These are phyloP conservation scores for Rhadina sibilatrix DNA, from an alignment of 2,113 vertebrate species.

Conservation along the genomic window DNA sequence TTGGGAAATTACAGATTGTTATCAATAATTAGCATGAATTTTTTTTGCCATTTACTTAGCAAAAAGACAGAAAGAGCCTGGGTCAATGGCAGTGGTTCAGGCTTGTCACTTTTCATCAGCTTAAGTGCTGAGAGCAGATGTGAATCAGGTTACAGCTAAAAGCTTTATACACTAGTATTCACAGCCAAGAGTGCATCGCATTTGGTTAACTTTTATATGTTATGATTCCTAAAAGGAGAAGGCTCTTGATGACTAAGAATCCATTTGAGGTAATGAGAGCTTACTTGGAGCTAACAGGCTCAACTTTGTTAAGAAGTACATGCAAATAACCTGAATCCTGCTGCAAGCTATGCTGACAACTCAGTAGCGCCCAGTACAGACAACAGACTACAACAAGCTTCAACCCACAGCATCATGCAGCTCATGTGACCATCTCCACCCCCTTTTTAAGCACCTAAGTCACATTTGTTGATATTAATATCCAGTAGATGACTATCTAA, in stretches of 20 bases:
- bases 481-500: background rate
- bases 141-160: conserved; percentile 69
- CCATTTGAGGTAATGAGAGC: conserved; percentile 51
- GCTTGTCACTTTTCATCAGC: conserved; percentile 66
- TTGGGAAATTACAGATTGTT: conserved; percentile 56
- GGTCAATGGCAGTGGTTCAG: conserved; percentile 48
- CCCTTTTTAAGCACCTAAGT: background rate
- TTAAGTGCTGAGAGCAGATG: conserved; percentile 61
- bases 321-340: conserved; percentile 2
- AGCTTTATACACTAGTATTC: conserved; percentile 55
- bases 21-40: conserved; percentile 50
- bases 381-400: background rate
- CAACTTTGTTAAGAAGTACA: background rate
- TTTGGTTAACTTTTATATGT: conserved; percentile 55
- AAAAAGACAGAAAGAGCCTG: conserved; percentile 28
- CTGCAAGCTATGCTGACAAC: background rate
- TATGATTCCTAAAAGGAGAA: conserved; percentile 45
- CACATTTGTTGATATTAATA: background rate
- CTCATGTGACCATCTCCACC: background rate
- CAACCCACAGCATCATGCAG: background rate
- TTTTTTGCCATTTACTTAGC: conserved; percentile 48
- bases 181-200: conserved; percentile 57
- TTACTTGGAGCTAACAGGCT: conserved; percentile 12
- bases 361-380: background rate
- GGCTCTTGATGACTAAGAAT: conserved; percentile 37